Conservation (phyloP, 1,140 invertebrate genomes). For the Thaumetopoea pityocampa region DNA sequence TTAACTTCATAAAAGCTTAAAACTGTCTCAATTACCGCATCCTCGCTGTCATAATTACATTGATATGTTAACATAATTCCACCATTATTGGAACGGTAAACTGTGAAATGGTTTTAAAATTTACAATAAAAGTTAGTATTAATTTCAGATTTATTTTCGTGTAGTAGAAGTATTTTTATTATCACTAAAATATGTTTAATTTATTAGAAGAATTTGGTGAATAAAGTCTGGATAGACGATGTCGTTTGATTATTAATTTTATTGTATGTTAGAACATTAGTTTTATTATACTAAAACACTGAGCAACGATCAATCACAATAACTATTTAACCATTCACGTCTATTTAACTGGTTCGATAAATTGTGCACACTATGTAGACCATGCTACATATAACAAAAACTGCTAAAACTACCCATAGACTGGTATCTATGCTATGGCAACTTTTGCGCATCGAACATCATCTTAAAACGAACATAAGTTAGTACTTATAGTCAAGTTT, state of each 20-base stretch:
- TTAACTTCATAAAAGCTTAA: constrained; percentile 15
- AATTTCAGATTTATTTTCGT: too few species aligned
- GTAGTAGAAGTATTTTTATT: too few species aligned
- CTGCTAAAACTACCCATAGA: constrained; percentile 2
- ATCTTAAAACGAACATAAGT: constrained; percentile 13
- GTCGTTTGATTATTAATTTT: constrained; percentile 1
- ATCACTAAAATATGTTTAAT: constrained; percentile 10
- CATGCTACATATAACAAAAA: constrained; percentile 8
- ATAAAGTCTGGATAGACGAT: constrained; percentile 12
- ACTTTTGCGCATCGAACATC: constrained; percentile 12
- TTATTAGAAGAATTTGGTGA: constrained; percentile 9
- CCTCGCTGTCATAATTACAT: constrained; percentile 9
- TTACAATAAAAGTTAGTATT: too few species aligned
- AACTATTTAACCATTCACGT: constrained; percentile 24
- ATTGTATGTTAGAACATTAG: constrained; percentile 5
- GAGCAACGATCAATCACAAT: constrained; percentile 40
- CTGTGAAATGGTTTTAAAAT: too few species aligned
- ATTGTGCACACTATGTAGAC: constrained; percentile 11
- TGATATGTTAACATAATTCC: constrained; percentile 28
- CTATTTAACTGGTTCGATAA: constrained; percentile 8
- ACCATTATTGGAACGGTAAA: constrained; percentile 12
- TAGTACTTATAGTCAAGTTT: constrained; percentile 29
- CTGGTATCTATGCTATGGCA: constrained; percentile 6
- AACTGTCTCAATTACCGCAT: constrained; percentile 11
- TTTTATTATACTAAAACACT: constrained; percentile 21